A percentile compares a stretch with the other conserved stretches of the same genome.
Conservation (phyloP, 2,888 invertebrate genomes). For the Orthosia gracilis region DNA sequence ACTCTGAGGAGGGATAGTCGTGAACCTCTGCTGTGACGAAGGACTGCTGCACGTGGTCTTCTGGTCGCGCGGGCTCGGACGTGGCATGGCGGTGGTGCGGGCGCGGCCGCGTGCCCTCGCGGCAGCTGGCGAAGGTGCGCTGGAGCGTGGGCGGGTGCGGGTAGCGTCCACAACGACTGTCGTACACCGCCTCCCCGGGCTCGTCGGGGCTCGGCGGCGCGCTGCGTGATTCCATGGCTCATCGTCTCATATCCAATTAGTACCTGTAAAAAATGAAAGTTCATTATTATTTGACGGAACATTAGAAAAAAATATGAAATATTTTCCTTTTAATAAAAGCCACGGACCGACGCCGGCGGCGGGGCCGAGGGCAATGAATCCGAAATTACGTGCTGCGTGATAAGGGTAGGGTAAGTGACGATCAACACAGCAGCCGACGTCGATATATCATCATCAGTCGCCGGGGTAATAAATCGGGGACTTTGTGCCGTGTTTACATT, state of each 20-base stretch:
- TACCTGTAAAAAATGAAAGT: conserved; percentile 80
- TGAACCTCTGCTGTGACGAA: conserved; percentile 88
- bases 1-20: conserved; percentile 90
- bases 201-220: conserved; percentile 91
- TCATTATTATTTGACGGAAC: conserved; percentile 52
- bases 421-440: conserved; percentile 89
- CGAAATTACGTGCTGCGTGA: conserved; percentile 88
- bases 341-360: conserved; percentile 69
- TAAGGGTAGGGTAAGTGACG: conserved; percentile 90
- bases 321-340: conserved; percentile 80
- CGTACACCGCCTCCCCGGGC: conserved; percentile 92
- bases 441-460: conserved; percentile 91
- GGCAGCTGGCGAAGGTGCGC: conserved; percentile 87
- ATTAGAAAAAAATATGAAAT: conserved; percentile 69
- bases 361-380: conserved; percentile 88
- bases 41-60: conserved; percentile 82
- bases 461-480: conserved; percentile 86
- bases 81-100: conserved; percentile 86
- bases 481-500: conserved; percentile 84
- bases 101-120: conserved; percentile 84
- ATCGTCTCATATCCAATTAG: conserved; percentile 86
- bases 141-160: conserved; percentile 90
- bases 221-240: conserved; percentile 91
- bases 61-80: conserved; percentile 87
- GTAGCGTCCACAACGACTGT: conserved; percentile 94